These are phyloP conservation scores for Phengaris alcon DNA, from an alignment of 2,888 invertebrate genomes.

Conservation along the genomic window DNA sequence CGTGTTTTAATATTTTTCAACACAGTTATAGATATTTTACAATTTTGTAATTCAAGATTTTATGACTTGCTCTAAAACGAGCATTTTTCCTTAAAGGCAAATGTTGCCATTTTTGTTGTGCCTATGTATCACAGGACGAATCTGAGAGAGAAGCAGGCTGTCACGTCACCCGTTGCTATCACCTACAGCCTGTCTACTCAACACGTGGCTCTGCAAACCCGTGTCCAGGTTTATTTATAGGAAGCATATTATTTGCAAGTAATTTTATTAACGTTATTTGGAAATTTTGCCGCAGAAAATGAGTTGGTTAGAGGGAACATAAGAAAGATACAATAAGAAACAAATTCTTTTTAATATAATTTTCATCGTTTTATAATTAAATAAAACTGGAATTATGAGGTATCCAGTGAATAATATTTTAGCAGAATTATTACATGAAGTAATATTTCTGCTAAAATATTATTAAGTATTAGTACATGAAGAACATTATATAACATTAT, in stretches of 20 bases:
- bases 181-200: background rate
- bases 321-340: background rate
- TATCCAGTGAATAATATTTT: background rate
- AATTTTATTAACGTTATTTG: background rate
- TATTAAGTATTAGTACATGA: background rate
- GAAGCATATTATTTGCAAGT: conserved; percentile 3
- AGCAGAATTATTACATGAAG: background rate
- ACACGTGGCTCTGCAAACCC: background rate
- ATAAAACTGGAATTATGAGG: background rate
- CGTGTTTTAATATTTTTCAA: background rate
- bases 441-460: no score
- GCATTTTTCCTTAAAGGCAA: conserved; percentile 3
- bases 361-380: background rate
- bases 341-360: no score
- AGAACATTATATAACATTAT: background rate
- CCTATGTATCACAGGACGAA: conserved; percentile 8
- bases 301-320: no score
- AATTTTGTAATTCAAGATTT: background rate
- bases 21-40: background rate
- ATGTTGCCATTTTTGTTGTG: conserved; percentile 9
- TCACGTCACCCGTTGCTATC: background rate
- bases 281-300: background rate
- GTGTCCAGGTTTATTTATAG: background rate
- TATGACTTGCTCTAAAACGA: background rate
- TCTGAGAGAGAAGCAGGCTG: background rate